Evolutionary conservation across 2,113 vertebrate genomes (phyloP).

Genomic region (Strix uralensis): DNA sequence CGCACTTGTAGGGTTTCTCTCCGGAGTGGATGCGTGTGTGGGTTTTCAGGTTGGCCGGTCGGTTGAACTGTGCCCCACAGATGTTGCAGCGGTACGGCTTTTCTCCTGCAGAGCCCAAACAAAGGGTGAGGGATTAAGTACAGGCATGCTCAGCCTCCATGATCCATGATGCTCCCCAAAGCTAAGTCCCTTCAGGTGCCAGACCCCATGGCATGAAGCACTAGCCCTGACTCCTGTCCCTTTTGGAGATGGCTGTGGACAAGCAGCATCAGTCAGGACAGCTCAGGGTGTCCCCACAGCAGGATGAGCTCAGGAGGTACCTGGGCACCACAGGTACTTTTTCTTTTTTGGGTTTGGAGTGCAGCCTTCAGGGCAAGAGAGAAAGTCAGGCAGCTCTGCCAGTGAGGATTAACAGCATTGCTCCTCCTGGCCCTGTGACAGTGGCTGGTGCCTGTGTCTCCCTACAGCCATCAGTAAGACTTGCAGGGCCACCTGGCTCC

Average conservation of each 20-base stretch:
- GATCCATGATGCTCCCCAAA: background rate
- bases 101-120: slow-evolving; percentile 76
- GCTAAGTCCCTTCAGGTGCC: background rate
- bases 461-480: background rate
- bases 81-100: slow-evolving; percentile 96
- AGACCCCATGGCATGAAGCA: background rate
- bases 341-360: background rate
- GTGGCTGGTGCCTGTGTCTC: background rate
- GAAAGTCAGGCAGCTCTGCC: background rate
- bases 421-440: background rate
- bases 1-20: slow-evolving; percentile 98
- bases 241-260: background rate
- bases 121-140: background rate
- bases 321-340: accelerated
- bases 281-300: background rate
- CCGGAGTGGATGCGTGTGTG: slow-evolving; percentile 97
- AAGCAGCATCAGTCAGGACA: background rate
- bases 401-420: background rate
- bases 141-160: background rate
- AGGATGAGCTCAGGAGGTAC: background rate
- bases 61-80: slow-evolving; percentile 96
- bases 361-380: background rate
- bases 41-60: slow-evolving; percentile 96
- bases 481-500: background rate
- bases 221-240: background rate